Evolutionary conservation across 2,113 vertebrate genomes (phyloP).

Genomic region (Sinocyclocheilus rhinocerous): DNA sequence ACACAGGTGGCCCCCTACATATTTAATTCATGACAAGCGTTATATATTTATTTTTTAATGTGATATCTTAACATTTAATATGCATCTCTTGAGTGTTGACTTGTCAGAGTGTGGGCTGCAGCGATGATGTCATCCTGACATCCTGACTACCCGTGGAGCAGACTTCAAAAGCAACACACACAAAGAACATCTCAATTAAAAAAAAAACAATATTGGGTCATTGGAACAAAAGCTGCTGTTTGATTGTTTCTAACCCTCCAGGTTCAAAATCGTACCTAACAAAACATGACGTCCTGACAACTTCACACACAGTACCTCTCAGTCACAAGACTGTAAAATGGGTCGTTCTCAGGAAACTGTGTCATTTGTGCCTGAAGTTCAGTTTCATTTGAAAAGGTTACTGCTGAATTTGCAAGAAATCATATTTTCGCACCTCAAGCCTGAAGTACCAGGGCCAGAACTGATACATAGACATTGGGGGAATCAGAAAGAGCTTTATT

Average conservation of each 20-base stretch:
- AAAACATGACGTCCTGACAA: slow-evolving; percentile 8
- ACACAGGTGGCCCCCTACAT: slow-evolving; percentile 19
- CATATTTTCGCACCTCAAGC: not conserved
- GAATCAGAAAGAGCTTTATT: no score
- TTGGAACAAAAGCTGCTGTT: slow-evolving; percentile 10
- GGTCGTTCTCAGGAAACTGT: not conserved
- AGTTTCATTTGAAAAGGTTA: not conserved
- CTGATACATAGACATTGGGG: not conserved
- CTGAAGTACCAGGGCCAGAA: not conserved
- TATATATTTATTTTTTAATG: slow-evolving; percentile 50
- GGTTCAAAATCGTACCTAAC: slow-evolving; percentile 9
- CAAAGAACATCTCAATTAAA: not conserved
- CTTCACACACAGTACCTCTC: not conserved
- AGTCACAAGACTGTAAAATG: not conserved
- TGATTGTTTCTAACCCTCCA: not conserved
- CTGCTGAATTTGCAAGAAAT: not conserved
- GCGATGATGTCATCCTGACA: slow-evolving; percentile 48
- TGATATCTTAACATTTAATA: slow-evolving; percentile 45
- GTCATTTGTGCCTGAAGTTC: not conserved
- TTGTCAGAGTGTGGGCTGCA: slow-evolving; percentile 40
- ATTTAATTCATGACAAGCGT: slow-evolving; percentile 30
- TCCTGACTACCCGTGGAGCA: not conserved
- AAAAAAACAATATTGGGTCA: slow-evolving; percentile 2
- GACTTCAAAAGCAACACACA: slow-evolving; percentile 39
- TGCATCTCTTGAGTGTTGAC: slow-evolving; percentile 31